A percentile compares a stretch with the other conserved stretches of the same genome.
Evolutionary conservation across 2,888 invertebrate genomes (phyloP).

Genomic region (Drosophila lutescens): DNA sequence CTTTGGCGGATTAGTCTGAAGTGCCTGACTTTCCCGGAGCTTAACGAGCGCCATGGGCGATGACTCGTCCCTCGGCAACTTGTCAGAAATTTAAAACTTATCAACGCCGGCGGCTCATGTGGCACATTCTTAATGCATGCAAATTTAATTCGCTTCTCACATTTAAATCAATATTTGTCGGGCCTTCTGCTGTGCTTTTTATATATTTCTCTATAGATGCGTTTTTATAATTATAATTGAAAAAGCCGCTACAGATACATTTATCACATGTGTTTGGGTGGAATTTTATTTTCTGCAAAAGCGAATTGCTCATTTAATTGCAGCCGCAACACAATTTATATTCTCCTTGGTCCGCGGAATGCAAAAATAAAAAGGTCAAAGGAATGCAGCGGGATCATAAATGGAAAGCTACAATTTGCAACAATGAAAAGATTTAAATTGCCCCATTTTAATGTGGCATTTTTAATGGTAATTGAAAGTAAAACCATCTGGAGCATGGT

Average conservation of each 20-base stretch:
- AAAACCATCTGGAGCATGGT: conserved; percentile 1
- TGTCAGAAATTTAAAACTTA: conserved; percentile 60
- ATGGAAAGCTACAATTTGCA: conserved; percentile 27
- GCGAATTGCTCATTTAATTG: conserved; percentile 45
- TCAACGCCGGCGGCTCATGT: conserved; percentile 13
- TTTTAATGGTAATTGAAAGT: conserved; percentile 30
- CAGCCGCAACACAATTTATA: conserved; percentile 48
- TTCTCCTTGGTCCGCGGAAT: conserved; percentile 22
- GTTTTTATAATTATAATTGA: conserved; percentile 42
- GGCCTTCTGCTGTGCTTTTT: conserved; percentile 3
- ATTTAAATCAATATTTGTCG: conserved; percentile 47
- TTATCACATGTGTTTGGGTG: conserved; percentile 52
- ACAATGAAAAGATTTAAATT: conserved; percentile 10
- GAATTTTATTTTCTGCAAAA: conserved; percentile 55
- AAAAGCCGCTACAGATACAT: conserved; percentile 39
- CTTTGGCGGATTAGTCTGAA: conserved; percentile 38
- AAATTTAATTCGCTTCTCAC: conserved; percentile 36
- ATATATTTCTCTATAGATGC: neutral
- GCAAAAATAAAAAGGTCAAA: conserved; percentile 20
- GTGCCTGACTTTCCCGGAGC: conserved; percentile 49
- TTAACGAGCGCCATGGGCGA: conserved; percentile 49
- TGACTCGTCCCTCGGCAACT: conserved; percentile 50
- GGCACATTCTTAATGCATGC: conserved; percentile 36
- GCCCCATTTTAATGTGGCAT: neutral
- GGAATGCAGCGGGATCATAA: conserved; percentile 10